These are phyloP conservation scores for Volucella zonaria DNA, from an alignment of 2,888 invertebrate species.

Conservation along the genomic window DNA sequence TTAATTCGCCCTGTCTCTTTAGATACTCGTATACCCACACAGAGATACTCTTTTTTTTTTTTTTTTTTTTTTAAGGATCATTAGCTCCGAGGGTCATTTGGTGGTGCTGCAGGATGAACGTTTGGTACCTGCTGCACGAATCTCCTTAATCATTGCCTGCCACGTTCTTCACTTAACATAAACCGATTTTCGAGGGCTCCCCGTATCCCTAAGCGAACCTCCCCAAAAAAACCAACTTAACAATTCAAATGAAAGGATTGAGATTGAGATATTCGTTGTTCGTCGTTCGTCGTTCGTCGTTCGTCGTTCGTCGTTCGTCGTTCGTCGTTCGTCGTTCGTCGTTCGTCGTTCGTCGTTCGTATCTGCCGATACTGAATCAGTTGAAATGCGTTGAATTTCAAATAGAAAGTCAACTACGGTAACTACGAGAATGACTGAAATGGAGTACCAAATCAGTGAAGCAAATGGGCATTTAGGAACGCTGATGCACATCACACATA, in stretches of 20 bases:
- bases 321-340: too few species aligned
- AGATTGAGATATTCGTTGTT: slow-evolving; percentile 9
- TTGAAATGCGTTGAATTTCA: slow-evolving; percentile 69
- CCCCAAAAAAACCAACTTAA: slow-evolving; percentile 64
- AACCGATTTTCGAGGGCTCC: slow-evolving; percentile 38
- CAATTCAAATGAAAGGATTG: slow-evolving; percentile 72
- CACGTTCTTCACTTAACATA: slow-evolving; percentile 50
- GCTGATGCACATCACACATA: slow-evolving; percentile 41
- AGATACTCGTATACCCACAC: neutral
- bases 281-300: too few species aligned
- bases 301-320: neutral
- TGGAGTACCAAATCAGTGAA: slow-evolving; percentile 44
- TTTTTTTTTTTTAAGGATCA: slow-evolving; percentile 61
- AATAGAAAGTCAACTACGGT: slow-evolving; percentile 33
- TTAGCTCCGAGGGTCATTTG: slow-evolving; percentile 52
- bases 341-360: neutral
- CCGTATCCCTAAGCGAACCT: neutral
- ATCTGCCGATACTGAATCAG: slow-evolving; percentile 64
- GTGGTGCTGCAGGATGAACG: slow-evolving; percentile 30
- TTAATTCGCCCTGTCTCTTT: slow-evolving; percentile 40
- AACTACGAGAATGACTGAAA: too few species aligned
- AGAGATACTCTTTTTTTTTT: slow-evolving; percentile 16
- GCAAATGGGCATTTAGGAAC: slow-evolving; percentile 66
- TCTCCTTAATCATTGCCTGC: slow-evolving; percentile 58
- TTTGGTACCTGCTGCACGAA: slow-evolving; percentile 64